Evolutionary conservation across 2,888 invertebrate genomes (phyloP).

Genomic region (Trissonchulus latispiculum): DNA sequence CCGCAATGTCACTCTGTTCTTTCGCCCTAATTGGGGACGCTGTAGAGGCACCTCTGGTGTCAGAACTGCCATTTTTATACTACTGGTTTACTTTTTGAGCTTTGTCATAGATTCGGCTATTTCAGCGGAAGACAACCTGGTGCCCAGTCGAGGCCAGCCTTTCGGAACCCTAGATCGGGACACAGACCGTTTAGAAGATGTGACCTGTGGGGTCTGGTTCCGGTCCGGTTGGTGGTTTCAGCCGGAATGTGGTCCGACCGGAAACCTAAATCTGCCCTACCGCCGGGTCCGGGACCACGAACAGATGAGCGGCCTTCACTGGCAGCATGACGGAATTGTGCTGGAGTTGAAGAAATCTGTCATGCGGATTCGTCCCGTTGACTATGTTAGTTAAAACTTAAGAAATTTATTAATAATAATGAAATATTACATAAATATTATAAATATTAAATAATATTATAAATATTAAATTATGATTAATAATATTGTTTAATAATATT

Average conservation of each 20-base stretch:
- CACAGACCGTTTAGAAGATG: neutral
- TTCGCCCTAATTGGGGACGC: too few relatives aligned
- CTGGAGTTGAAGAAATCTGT: neutral
- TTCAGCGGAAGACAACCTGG: neutral
- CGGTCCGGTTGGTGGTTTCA: conserved; percentile 10
- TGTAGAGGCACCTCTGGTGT: too few relatives aligned
- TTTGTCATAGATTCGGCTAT: too few relatives aligned
- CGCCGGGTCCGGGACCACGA: neutral
- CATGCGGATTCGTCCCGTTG: conserved; percentile 2
- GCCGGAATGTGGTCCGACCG: conserved; percentile 7
- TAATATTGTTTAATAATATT: too few relatives aligned
- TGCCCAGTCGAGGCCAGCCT: neutral
- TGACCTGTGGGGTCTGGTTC: conserved; percentile 8
- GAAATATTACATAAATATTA: too few relatives aligned
- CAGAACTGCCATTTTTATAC: too few relatives aligned
- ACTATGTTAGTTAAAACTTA: too few relatives aligned
- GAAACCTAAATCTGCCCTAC: conserved; percentile 13
- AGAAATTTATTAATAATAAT: too few relatives aligned
- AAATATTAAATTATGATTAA: too few relatives aligned
- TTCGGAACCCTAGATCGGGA: conserved; percentile 9
- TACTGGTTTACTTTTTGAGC: too few relatives aligned
- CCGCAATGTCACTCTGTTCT: too few relatives aligned
- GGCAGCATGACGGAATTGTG: neutral
- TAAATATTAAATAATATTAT: too few relatives aligned
- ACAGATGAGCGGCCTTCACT: conserved; percentile 15